Conservation (phyloP, 2,888 invertebrate genomes). For the Colletes collaris region DNA sequence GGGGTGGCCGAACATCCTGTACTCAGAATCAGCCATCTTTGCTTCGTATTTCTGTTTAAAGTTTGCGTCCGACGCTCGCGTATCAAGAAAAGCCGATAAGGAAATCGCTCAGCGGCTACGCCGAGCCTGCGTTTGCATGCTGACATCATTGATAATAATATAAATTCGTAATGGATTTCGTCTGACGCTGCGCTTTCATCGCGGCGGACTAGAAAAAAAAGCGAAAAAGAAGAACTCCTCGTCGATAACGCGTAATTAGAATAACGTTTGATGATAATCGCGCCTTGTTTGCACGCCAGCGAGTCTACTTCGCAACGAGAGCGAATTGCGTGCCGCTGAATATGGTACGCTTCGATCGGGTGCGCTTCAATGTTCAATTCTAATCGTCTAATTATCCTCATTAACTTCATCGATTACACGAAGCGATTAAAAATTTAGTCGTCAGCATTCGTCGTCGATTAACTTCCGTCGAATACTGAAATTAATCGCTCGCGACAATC, state of each 20-base stretch:
- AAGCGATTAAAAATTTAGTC: too few species aligned
- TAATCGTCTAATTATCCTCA: too few species aligned
- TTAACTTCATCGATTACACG: too few species aligned
- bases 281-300: slow-evolving; percentile 14
- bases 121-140: slow-evolving; percentile 1
- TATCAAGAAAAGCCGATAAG: slow-evolving; percentile 1
- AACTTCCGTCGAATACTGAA: too few species aligned
- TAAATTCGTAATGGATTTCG: slow-evolving; percentile 23
- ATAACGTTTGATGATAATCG: slow-evolving; percentile 22
- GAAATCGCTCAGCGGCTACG: neutral
- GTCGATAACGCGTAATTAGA: slow-evolving; percentile 39
- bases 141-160: slow-evolving; percentile 45
- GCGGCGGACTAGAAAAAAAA: neutral
- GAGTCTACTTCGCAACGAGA: neutral
- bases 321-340: slow-evolving; percentile 4
- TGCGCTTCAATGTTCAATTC: too few species aligned
- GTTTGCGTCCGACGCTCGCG: neutral
- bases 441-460: too few species aligned
- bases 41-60: too few species aligned
- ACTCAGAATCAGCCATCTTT: too few species aligned
- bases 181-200: slow-evolving; percentile 8
- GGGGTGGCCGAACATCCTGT: too few species aligned
- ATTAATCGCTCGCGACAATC: too few species aligned
- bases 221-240: neutral
- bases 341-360: neutral